These are phyloP conservation scores for Pangasius sanitwongsei DNA, from an alignment of 2,797 vertebrate species.

Conservation along the genomic window DNA sequence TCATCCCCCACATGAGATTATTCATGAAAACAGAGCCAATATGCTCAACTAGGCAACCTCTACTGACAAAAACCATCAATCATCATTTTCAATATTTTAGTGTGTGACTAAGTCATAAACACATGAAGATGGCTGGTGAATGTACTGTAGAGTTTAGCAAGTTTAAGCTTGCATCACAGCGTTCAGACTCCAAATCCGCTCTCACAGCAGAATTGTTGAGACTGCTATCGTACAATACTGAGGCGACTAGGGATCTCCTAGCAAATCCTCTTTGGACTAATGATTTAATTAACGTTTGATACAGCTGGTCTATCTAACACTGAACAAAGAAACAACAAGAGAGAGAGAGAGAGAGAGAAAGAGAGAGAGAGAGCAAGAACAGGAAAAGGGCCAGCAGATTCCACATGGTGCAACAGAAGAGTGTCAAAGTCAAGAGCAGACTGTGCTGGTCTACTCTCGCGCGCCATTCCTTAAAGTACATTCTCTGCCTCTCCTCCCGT, in stretches of 20 bases:
- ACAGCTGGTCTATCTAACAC: slow-evolving; percentile 48
- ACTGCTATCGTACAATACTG: slow-evolving; percentile 31
- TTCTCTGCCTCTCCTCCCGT: slow-evolving; percentile 71
- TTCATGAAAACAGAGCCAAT: slow-evolving; percentile 51
- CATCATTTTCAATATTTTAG: slow-evolving; percentile 32
- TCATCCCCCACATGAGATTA: slow-evolving; percentile 70
- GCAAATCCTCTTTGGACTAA: slow-evolving; percentile 41
- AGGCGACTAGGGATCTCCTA: slow-evolving; percentile 38
- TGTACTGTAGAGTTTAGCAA: background rate
- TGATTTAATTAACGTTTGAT: slow-evolving; percentile 43
- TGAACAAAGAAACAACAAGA: slow-evolving; percentile 48
- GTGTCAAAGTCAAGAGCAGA: slow-evolving; percentile 76
- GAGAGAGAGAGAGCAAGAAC: slow-evolving; percentile 15
- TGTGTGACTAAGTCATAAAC: background rate
- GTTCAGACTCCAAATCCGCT: slow-evolving; percentile 34
- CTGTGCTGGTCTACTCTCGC: slow-evolving; percentile 72
- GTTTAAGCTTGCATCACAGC: slow-evolving; percentile 17
- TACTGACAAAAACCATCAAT: slow-evolving; percentile 33
- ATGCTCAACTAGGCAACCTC: slow-evolving; percentile 45
- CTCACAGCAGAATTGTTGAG: slow-evolving; percentile 20
- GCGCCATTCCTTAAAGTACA: slow-evolving; percentile 75
- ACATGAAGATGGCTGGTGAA: background rate
- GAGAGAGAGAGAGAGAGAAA: slow-evolving; percentile 1
- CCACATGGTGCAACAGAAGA: slow-evolving; percentile 80
- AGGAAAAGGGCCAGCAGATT: slow-evolving; percentile 63